phyloP scores from a whole-genome alignment of 2,113 vertebrate genomes.

The Megaceryle maxima region DNA sequence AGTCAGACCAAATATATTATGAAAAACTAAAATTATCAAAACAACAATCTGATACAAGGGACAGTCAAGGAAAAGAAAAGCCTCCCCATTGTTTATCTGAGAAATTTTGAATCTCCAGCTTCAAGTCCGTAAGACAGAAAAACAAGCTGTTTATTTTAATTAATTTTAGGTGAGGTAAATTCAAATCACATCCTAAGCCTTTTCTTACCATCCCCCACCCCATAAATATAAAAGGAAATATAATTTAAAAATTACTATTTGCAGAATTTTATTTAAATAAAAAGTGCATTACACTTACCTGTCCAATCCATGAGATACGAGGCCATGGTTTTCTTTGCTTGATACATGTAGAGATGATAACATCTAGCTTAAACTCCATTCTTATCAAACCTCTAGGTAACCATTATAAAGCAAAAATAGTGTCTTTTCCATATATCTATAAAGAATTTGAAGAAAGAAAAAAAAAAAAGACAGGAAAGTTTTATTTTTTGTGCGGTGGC shows the following conservation, averaged over 20 bases:
- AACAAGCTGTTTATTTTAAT: not conserved
- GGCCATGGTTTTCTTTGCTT: conserved; percentile 79
- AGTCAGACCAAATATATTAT: too few species aligned
- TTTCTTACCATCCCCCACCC: not conserved
- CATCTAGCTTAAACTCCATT: conserved; percentile 79
- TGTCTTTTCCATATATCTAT: not conserved
- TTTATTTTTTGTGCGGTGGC: not conserved
- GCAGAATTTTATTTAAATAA: not conserved
- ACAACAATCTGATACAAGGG: not conserved
- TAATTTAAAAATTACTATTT: not conserved
- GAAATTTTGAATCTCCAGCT: not conserved
- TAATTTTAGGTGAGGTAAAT: not conserved
- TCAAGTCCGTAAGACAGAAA: not conserved
- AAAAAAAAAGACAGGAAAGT: not conserved
- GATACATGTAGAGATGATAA: conserved; percentile 74
- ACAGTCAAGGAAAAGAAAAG: not conserved
- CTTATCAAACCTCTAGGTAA: not conserved
- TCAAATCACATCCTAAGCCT: not conserved
- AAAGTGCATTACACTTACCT: conserved; percentile 44
- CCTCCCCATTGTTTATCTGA: not conserved
- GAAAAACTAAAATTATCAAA: not conserved
- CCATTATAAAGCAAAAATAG: not conserved
- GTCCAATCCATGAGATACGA: conserved; percentile 77
- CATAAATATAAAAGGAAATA: not conserved
- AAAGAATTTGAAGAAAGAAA: not conserved